Percentiles rank a stretch among this genome's conserved stretches.
phyloP scores from a whole-genome alignment of 2,888 invertebrate genomes.

The Erebia ligea region DNA sequence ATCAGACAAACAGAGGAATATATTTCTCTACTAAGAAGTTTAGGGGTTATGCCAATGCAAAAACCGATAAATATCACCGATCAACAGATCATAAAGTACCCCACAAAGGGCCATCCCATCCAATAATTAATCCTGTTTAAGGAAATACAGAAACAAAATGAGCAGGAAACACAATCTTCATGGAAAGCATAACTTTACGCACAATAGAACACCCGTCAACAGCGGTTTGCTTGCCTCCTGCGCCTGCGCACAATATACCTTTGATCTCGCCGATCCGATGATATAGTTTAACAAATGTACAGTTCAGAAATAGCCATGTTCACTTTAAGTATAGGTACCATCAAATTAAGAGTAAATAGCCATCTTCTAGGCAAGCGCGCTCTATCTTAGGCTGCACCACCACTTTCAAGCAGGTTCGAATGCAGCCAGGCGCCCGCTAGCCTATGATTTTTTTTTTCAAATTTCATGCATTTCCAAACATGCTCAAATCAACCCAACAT shows the following conservation, averaged over 20 bases:
- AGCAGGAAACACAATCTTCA: slow-evolving; percentile 42
- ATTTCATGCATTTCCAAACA: no score
- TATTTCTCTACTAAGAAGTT: no score
- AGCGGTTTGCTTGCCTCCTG: slow-evolving; percentile 37
- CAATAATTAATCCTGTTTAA: slow-evolving; percentile 44
- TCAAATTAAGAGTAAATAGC: neutral
- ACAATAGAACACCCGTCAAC: slow-evolving; percentile 47
- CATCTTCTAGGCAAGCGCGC: no score
- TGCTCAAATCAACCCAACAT: no score
- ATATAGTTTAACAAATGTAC: neutral
- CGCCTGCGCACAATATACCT: slow-evolving; percentile 56
- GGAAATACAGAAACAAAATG: slow-evolving; percentile 40
- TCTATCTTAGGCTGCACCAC: neutral
- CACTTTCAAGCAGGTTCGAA: no score
- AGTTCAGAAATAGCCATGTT: neutral
- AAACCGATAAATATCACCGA: slow-evolving; percentile 4
- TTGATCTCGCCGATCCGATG: slow-evolving; percentile 54
- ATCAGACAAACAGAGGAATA: no score
- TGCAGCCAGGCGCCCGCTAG: no score
- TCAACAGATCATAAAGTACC: slow-evolving; percentile 32
- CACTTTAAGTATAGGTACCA: neutral
- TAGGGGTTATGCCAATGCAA: no score
- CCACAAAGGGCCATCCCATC: slow-evolving; percentile 21
- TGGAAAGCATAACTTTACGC: slow-evolving; percentile 47
- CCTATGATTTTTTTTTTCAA: no score